These are phyloP conservation scores for Narcine bancroftii DNA, from an alignment of 2,113 vertebrate species.

Conservation along the genomic window DNA sequence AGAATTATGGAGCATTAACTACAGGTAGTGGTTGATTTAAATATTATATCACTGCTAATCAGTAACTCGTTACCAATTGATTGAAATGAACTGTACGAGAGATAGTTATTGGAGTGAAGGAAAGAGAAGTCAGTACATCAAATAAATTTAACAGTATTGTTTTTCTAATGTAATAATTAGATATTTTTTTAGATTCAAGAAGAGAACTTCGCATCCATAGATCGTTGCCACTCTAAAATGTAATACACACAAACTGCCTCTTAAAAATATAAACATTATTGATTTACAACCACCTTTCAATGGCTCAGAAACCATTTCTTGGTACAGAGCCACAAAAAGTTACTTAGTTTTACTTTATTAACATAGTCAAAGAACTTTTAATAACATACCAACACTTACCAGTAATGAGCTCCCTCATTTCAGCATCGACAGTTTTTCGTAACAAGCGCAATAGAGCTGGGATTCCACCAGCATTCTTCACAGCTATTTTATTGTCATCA, in stretches of 20 bases:
- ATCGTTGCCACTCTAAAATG: not conserved
- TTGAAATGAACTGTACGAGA: not conserved
- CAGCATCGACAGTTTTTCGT: conserved; percentile 83
- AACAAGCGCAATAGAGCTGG: conserved; percentile 82
- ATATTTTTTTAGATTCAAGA: not conserved
- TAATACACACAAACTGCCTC: not conserved
- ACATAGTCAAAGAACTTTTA: not conserved
- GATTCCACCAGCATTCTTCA: conserved; percentile 86
- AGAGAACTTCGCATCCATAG: not conserved
- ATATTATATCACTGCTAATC: not conserved
- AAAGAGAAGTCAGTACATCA: not conserved
- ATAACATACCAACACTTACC: conserved; percentile 55
- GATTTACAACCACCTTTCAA: not conserved
- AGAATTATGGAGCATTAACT: not conserved
- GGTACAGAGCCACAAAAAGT: not conserved
- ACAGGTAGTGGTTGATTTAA: not conserved
- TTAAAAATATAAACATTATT: not conserved
- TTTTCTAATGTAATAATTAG: not conserved
- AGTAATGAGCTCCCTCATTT: conserved; percentile 89
- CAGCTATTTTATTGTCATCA: conserved; percentile 90
- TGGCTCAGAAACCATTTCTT: not conserved
- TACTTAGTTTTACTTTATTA: not conserved
- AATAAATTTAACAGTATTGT: not conserved
- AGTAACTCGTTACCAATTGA: not conserved
- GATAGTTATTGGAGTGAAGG: not conserved